Conservation (phyloP, 2,888 invertebrate genomes). For the Nesidiocoris tenuis region DNA sequence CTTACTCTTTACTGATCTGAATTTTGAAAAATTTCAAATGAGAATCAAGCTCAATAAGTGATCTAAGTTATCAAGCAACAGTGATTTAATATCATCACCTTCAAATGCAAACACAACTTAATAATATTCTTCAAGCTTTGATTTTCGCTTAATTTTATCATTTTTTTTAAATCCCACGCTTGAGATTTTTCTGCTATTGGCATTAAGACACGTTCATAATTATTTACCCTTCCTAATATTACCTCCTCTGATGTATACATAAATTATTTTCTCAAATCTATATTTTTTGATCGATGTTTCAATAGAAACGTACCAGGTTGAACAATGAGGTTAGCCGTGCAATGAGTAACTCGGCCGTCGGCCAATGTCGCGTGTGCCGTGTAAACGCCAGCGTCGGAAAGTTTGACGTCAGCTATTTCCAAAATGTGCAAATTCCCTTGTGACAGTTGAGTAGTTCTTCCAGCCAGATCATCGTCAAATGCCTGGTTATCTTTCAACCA, state of each 20-base stretch:
- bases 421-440: slow-evolving; percentile 67
- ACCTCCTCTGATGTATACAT: too few species aligned
- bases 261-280: too few species aligned
- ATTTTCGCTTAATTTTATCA: too few species aligned
- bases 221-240: too few species aligned
- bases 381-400: slow-evolving; percentile 84
- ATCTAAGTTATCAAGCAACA: neutral
- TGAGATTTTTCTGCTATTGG: too few species aligned
- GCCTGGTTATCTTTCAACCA: slow-evolving; percentile 81
- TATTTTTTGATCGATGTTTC: neutral
- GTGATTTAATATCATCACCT: too few species aligned
- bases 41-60: neutral
- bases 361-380: slow-evolving; percentile 82
- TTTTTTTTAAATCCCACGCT: too few species aligned
- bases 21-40: neutral
- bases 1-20: neutral
- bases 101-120: too few species aligned
- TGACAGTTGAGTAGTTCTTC: slow-evolving; percentile 48
- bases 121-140: too few species aligned
- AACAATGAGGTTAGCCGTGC: slow-evolving; percentile 84
- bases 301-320: slow-evolving; percentile 65
- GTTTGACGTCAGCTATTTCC: slow-evolving; percentile 69
- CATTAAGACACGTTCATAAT: too few species aligned
- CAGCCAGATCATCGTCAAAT: slow-evolving; percentile 47
- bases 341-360: slow-evolving; percentile 72